phyloP scores from a whole-genome alignment of 2,888 invertebrate genomes.

The Spisula subtruncata region DNA sequence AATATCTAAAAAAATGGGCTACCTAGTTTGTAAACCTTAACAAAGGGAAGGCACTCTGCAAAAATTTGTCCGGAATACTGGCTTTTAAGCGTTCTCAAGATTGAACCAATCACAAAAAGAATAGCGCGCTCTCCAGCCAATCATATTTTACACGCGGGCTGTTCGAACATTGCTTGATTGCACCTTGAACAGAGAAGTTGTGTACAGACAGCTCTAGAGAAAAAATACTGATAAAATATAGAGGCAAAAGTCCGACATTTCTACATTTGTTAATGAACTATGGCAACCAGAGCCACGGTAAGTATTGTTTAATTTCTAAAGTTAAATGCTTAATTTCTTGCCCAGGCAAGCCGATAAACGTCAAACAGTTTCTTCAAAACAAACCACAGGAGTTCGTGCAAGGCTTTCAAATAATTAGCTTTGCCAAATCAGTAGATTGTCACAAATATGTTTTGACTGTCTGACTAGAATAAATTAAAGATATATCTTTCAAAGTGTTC shows the following conservation, averaged over 20 bases:
- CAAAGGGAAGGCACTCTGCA: background rate
- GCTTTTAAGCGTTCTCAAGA: constrained; percentile 35
- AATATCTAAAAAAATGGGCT: too few species aligned
- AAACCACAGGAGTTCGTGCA: background rate
- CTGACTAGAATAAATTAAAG: too few species aligned
- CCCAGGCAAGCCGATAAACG: background rate
- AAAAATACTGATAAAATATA: background rate
- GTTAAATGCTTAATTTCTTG: too few species aligned
- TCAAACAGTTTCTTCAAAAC: background rate
- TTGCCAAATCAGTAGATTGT: too few species aligned
- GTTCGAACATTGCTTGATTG: constrained; percentile 76
- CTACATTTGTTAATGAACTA: constrained; percentile 29
- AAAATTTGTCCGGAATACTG: background rate
- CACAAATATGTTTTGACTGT: too few species aligned
- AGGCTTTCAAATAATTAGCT: background rate
- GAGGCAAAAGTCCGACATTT: constrained; percentile 15
- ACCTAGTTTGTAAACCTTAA: too few species aligned
- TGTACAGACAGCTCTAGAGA: constrained; percentile 49
- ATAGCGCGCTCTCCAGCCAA: constrained; percentile 73
- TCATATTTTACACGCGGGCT: constrained; percentile 73
- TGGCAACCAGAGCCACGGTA: constrained; percentile 75
- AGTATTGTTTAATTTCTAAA: constrained; percentile 48
- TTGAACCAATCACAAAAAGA: constrained; percentile 77
- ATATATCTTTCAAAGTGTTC: too few species aligned
- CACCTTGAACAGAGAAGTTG: constrained; percentile 70